These are phyloP conservation scores for Xiphophorus couchianus DNA, from an alignment of 2,113 vertebrate species.

Conservation along the genomic window DNA sequence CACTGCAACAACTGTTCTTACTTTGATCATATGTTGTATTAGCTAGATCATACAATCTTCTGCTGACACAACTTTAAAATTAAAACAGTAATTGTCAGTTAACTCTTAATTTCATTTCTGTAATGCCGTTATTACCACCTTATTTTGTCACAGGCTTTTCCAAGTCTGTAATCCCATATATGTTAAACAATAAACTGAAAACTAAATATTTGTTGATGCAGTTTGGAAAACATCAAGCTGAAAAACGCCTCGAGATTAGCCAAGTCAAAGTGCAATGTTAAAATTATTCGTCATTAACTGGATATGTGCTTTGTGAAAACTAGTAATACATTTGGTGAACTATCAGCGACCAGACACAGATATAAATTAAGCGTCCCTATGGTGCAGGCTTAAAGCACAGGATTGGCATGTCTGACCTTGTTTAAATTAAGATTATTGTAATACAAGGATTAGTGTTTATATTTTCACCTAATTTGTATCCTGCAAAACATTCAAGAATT, in stretches of 20 bases:
- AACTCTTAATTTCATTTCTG: not conserved
- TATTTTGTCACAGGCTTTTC: not conserved
- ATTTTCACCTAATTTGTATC: no score
- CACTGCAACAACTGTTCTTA: not conserved
- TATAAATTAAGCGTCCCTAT: no score
- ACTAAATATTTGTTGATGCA: not conserved
- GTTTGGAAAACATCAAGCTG: not conserved
- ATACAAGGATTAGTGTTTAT: no score
- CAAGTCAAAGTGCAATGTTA: slow-evolving; percentile 24
- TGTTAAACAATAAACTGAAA: no score
- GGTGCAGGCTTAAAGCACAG: no score
- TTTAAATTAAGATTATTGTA: no score
- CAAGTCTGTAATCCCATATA: not conserved
- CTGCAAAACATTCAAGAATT: no score
- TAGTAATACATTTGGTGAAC: slow-evolving; percentile 47
- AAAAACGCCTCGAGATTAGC: slow-evolving; percentile 25
- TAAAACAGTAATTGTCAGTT: not conserved
- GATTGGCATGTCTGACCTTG: no score
- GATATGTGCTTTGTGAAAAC: slow-evolving; percentile 67
- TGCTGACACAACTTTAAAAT: not conserved
- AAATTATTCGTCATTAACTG: slow-evolving; percentile 27
- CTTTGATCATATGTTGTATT: not conserved
- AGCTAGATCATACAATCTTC: not conserved
- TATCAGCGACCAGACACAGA: slow-evolving; percentile 72
- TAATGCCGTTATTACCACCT: not conserved